phyloP scores from a whole-genome alignment of 2,797 vertebrate genomes.

The Siniperca undulata region DNA sequence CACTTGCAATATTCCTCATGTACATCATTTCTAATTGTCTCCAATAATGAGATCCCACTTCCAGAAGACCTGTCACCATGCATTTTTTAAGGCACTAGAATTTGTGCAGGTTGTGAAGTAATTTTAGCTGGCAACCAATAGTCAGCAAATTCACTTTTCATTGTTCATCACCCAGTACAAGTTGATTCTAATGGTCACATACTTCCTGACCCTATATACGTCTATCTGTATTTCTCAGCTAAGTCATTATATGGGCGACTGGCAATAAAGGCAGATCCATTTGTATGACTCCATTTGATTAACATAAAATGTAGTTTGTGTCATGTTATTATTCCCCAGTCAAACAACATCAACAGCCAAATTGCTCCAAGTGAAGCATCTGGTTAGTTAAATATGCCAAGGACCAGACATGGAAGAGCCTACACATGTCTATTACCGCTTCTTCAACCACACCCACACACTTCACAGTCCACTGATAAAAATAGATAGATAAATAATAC shows the following conservation, averaged over 20 bases:
- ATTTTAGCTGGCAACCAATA: conserved; percentile 73
- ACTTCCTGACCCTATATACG: conserved; percentile 33
- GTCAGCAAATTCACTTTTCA: conserved; percentile 77
- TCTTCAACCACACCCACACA: conserved; percentile 68
- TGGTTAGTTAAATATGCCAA: conserved; percentile 63
- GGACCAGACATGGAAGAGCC: conserved; percentile 52
- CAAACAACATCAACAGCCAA: conserved; percentile 54
- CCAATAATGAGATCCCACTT: conserved; percentile 79
- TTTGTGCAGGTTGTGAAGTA: conserved; percentile 62
- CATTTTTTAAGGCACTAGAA: conserved; percentile 59
- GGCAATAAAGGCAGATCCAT: conserved; percentile 17
- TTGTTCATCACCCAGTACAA: conserved; percentile 70
- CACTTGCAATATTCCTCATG: conserved; percentile 81
- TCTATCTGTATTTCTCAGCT: conserved; percentile 38
- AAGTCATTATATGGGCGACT: conserved; percentile 18
- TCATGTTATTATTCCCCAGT: conserved; percentile 50
- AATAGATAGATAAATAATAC: conserved; percentile 63
- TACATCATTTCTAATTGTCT: conserved; percentile 84
- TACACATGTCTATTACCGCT: conserved; percentile 58
- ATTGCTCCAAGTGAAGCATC: conserved; percentile 64
- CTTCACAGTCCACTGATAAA: conserved; percentile 67
- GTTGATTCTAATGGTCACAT: conserved; percentile 49
- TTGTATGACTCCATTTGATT: conserved; percentile 21
- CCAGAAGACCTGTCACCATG: conserved; percentile 71
- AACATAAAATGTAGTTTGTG: conserved; percentile 48